Evolutionary conservation across 1,140 invertebrate genomes (phyloP).

Genomic region (Calephelis virginiensis): DNA sequence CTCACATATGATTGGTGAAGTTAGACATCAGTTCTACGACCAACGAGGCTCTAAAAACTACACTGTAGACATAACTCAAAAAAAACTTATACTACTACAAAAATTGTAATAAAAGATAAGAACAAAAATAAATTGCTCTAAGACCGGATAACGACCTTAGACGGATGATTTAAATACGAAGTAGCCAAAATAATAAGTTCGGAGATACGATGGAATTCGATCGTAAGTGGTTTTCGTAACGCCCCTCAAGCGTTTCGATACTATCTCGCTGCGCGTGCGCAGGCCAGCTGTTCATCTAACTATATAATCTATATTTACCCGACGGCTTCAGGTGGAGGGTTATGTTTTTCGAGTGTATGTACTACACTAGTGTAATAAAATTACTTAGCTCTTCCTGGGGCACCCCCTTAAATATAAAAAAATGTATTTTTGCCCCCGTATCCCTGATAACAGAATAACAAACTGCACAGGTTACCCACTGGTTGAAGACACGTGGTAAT

Average conservation of each 20-base stretch:
- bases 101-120: constrained; percentile 20
- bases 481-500: too few species aligned
- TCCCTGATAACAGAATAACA: too few species aligned
- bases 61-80: neutral
- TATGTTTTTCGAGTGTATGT: too few species aligned
- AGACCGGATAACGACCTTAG: constrained; percentile 29
- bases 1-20: too few species aligned
- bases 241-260: constrained; percentile 59
- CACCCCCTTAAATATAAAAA: too few species aligned
- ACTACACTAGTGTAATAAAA: too few species aligned
- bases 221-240: constrained; percentile 73
- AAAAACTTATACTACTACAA: neutral
- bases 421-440: too few species aligned
- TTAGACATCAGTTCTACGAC: too few species aligned
- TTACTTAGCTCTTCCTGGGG: too few species aligned
- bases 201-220: constrained; percentile 54
- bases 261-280: constrained; percentile 59
- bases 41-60: too few species aligned
- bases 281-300: constrained; percentile 37
- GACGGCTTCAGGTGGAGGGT: too few species aligned
- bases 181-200: constrained; percentile 66
- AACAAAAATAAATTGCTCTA: constrained; percentile 23
- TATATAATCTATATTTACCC: constrained; percentile 25
- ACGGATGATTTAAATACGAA: constrained; percentile 37
- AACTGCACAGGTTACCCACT: too few species aligned